Evolutionary conservation across 2,113 vertebrate species (phyloP).

Genomic region (Etheostoma cragini): DNA sequence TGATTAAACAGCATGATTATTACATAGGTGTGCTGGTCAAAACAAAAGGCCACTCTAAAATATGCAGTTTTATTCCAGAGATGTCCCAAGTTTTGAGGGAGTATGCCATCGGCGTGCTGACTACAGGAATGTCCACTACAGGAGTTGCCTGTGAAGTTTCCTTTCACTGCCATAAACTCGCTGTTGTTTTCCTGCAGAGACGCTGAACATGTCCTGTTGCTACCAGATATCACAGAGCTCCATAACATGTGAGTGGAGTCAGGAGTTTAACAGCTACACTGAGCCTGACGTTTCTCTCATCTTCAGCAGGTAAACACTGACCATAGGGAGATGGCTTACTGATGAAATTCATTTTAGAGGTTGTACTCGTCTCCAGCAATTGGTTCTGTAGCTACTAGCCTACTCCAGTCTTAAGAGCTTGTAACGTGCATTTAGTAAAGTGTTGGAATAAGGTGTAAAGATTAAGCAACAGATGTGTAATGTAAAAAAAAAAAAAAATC

Average conservation of each 20-base stretch:
- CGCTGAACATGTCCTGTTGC: slow-evolving; percentile 51
- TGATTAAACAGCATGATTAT: no score
- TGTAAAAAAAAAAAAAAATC: neutral
- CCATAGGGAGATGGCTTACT: neutral
- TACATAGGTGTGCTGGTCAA: no score
- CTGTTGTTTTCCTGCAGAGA: slow-evolving; percentile 16
- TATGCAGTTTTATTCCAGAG: no score
- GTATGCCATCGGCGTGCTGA: no score
- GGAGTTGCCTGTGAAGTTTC: no score
- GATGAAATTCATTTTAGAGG: neutral
- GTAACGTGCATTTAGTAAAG: neutral
- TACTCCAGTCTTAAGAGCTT: neutral
- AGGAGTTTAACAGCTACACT: neutral
- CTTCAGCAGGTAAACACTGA: slow-evolving; percentile 43
- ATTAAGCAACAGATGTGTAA: neutral
- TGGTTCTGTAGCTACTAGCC: no score
- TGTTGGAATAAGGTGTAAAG: neutral
- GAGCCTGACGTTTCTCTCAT: slow-evolving; percentile 13
- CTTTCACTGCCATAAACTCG: neutral
- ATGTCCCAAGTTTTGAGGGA: no score
- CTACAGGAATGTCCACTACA: no score
- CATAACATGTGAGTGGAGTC: slow-evolving; percentile 45
- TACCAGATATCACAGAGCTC: neutral
- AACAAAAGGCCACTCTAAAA: no score
- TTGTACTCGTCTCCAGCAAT: neutral